Percentiles rank a stretch among this genome's conserved stretches.
Evolutionary conservation across 2,113 vertebrate species (phyloP).

Genomic region (Anseranas semipalmata): DNA sequence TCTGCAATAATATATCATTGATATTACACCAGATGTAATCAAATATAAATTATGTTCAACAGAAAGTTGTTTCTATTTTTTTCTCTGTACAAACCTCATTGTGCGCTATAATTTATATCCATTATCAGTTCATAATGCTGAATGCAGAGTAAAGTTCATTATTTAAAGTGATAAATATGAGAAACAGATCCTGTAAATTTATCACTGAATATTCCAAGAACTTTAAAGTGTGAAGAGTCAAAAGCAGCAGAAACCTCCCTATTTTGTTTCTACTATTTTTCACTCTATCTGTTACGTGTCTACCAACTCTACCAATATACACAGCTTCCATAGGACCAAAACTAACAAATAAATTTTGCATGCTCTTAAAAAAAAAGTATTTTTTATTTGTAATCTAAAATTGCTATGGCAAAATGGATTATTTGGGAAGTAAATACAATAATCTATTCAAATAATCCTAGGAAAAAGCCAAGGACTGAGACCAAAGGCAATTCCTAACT

Average conservation of each 20-base stretch:
- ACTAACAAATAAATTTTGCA: not conserved
- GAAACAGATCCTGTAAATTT: not conserved
- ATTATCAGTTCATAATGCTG: constrained; percentile 28
- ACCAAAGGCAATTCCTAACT: not conserved
- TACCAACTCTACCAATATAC: not conserved
- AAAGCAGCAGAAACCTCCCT: not conserved
- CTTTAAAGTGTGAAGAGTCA: not conserved
- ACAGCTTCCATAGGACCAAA: not conserved
- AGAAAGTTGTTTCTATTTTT: not conserved
- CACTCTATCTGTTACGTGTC: fast-evolving
- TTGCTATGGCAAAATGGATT: not conserved
- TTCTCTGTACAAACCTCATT: not conserved
- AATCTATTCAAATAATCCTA: not conserved
- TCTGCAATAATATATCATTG: not conserved
- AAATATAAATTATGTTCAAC: not conserved
- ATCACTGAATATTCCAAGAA: not conserved
- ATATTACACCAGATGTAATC: not conserved
- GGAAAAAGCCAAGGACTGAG: not conserved
- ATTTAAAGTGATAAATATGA: constrained; percentile 4
- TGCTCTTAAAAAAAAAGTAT: fast-evolving
- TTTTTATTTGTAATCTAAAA: not conserved
- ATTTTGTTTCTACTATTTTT: not conserved
- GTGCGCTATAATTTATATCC: not conserved
- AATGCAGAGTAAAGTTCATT: not conserved
- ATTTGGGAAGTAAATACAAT: not conserved